Evolutionary conservation across 2,888 invertebrate genomes (phyloP), one percentile per base, ranked within the genome.

Genomic region (Lypha dubia): DNA sequence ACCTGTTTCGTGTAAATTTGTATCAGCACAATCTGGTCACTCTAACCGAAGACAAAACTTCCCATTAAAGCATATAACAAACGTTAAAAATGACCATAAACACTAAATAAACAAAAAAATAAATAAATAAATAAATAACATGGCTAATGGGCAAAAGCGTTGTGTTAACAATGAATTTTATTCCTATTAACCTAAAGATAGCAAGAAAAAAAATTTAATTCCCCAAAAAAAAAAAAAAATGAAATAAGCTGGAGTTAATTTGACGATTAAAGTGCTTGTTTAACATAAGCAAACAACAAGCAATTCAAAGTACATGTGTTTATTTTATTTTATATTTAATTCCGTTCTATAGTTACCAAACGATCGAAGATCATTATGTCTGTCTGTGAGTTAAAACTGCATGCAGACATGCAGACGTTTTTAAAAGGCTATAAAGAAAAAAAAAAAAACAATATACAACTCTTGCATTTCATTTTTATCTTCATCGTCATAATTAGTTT

Each of bases 231-330:
- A 41, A n/a, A 75, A 58, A 28, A 41, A 62, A 13, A 15, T 17
- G 44, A 63, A n/a, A 87, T 87, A 85, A 89, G 89, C 79, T 65
- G 63, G 87, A 90, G 90, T 89, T 90, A 90, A 90, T 90, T 90
- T 90, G 90, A 83, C 79, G 88, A 86, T 86, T 82, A 81, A 85
- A 83, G 84, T 79, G 86, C 65, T 56, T 63, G 67, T 67, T 67
- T 53, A 83, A 83, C 79, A 79, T 70, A 65, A 83, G 49, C 68
- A 77, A 70, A 70, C 68, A 77, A 70, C 28, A 5, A 62, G 67
- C 44, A 67, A 75, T 49, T 32, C 38, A 49, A 53, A 77, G 24
- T 79, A 74, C 62, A 83, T 70, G 70, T 75, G 62, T 79, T 75
- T 70, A 24, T 49, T 58, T 73, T 28, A 32, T 60, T 63, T 56